Evolutionary conservation across 2,113 vertebrate genomes (phyloP), one percentile per base, ranked within the genome.

Genomic region (Physeter macrocephalus): DNA sequence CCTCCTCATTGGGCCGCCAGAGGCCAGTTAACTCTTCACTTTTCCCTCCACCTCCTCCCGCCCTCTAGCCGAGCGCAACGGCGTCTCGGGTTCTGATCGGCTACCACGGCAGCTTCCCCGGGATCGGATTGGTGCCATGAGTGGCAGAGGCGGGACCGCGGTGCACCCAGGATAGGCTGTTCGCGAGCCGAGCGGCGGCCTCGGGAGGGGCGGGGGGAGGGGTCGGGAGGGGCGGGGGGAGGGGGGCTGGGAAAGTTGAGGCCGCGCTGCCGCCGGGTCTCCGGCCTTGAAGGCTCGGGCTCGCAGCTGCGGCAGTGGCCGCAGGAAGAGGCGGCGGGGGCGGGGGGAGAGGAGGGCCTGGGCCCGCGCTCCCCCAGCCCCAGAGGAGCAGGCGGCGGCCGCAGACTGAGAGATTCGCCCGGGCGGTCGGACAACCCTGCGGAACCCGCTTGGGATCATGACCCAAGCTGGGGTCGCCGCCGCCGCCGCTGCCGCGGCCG

Each of bases 381-480:
- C 96, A 81, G 95, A 94, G 96, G 74, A 96, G 96, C 94, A 88
- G 77, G 92, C 89, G 80, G 93, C 83, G 83, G 94, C 95, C n/a
- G 96, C 86, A n/a, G 93, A 94, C 81, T 54, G 89, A 92, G 75
- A 71, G 89, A 69, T 57, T 92, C 67, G 57, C 80, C 62, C 36
- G 74, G 87, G 90, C 59, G 80, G 57, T 72, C 74, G 74, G 78
- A 96, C 90, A 84, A 92, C 87, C 36, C 75, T 97, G 93, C 87
- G 18, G 77, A 93, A 78, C 91, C 97, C 93, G 96, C 95, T 88
- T 90, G 97, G 97, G 97, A 98, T 98, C 98, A 98, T 98, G 98
- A 98, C 98, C 95, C 98, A 96, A 57, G 97, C 96, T 94, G 98
- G 98, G 98, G 97, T 97, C 75, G 95, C 98, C 93, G 96, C 88